Base-by-base conservation (phyloP, 2,888 invertebrate species). In the Drosophila differens region DNA sequence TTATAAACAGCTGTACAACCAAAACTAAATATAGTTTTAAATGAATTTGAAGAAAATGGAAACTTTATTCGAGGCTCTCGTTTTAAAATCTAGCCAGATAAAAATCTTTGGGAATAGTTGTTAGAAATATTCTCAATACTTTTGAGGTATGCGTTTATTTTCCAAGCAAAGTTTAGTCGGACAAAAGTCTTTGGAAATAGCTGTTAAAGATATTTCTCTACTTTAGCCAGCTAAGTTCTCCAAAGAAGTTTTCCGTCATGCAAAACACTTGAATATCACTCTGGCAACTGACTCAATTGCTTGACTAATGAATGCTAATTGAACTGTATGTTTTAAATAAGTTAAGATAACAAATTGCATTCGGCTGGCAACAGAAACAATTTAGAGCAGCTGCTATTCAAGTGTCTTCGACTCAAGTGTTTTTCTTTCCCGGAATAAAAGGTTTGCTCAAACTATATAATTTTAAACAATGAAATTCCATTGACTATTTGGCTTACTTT, bases 361-460 rank as follows among this genome's bases (percentile, higher is more conserved):
- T 32, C 9, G 12, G 35, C 66, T 52, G 39, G 19, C n/a, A 39
- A 57, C 5, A 4, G 14, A 16, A 35, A 52, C 30, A 35, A 19
- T 51, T 51, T 52, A 22, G 16, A 22, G 35, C 52, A 53, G 52
- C 35, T 37, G 60, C 25, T 37, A 14, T 22, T 63, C 25, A 63
- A 74, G 62, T 70, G 70, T 14, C 16, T 55, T n/a, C 5, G 30
- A 19, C 10, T 59, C 70, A 59, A 69, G 69, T 58, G 57, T 57
- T 57, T 57, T 28, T 39, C 35, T 69, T 51, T 25, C 59, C 25
- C 19, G 47, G n/a, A 2, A 47, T 7, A 28, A 60, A 65, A 39
- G 39, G 32, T 49, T 59, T 49, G 12, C 37, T 12, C 16, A 49
- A 25, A 49, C 49, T 49, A 14, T 33, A 22, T 28, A 6, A 7